Evolutionary conservation across 2,888 invertebrate genomes (phyloP), one percentile per base, ranked within the genome.

Genomic region (Monopis laevigella): DNA sequence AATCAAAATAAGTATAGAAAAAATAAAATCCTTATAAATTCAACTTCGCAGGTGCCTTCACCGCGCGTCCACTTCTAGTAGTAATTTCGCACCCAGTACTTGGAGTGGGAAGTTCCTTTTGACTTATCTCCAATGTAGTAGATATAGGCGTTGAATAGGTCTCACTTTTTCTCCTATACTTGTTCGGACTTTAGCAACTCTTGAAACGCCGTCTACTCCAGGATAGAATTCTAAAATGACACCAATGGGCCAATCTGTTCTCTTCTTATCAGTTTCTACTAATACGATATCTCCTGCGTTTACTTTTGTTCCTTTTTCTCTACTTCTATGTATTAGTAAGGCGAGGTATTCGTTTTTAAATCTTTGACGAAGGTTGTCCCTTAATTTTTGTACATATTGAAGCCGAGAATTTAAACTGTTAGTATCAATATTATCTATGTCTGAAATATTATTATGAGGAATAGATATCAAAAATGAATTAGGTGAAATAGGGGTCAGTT

Each of bases 291-390:
- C 43, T 13, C 40, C 43, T 12, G 36, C 39, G 16, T 19, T 18
- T 7, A 40, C 26, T 18, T 36, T 2, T 12, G 8, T 16, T n/a
- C 6, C 12, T 21, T 34, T 40, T 19, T 35, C 17, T 19, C 18
- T 5, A 19, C 12, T 27, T 13, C 18, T 26, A 10, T 32, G 19
- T 8, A 35, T 18, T n/a, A 35, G 19, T 7, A 43, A 26, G 1
- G 35, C 27, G 5, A 40, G 4, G 19, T 43, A 40, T 19, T 43
- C 40, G n/a, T 29, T 40, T 28, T n/a, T 43, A 16, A 43, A 43
- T 8, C 40, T 32, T 10, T 40, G 35, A 3, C 42, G 67, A 5
- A 35, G 19, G 10, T 35, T 6, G 5, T 35, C 18, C 11, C 17
- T 35, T 19, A 35, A 35, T 19, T 18, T 35, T 19, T 35, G 35